A percentile compares a stretch with the other conserved stretches of the same genome.
Conservation (phyloP, 2,888 invertebrate genomes). For the Polyploca ridens region DNA sequence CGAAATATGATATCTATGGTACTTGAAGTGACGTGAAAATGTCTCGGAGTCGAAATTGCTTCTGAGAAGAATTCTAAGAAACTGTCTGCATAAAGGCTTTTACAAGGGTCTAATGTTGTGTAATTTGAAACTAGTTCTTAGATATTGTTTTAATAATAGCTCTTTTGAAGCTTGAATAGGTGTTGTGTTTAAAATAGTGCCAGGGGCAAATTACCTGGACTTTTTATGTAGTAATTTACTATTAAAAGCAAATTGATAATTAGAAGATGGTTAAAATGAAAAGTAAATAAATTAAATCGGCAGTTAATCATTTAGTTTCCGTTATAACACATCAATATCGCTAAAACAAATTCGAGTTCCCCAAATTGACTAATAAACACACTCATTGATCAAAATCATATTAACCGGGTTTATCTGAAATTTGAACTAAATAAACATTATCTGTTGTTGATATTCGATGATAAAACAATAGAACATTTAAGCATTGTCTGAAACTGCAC, state of each 20-base stretch:
- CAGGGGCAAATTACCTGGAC: too few relatives aligned
- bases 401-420: slow-evolving; percentile 1
- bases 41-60: not conserved
- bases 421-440: not conserved
- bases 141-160: not conserved
- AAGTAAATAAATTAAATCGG: too few relatives aligned
- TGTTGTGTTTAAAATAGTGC: not conserved
- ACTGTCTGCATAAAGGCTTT: too few relatives aligned
- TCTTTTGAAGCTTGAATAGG: not conserved
- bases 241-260: too few relatives aligned
- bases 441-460: not conserved
- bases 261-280: too few relatives aligned
- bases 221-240: too few relatives aligned
- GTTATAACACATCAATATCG: not conserved
- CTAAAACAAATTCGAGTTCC: not conserved
- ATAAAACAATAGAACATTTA: not conserved
- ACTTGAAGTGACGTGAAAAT: not conserved
- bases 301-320: not conserved
- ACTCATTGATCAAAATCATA: slow-evolving; percentile 16
- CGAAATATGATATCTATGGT: too few relatives aligned
- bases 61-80: too few relatives aligned
- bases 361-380: not conserved
- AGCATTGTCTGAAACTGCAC: not conserved
- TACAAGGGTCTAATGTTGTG: too few relatives aligned
- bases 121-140: too few relatives aligned